Conservation (phyloP, 2,797 vertebrate species). For the Pogonophryne albipinna region DNA sequence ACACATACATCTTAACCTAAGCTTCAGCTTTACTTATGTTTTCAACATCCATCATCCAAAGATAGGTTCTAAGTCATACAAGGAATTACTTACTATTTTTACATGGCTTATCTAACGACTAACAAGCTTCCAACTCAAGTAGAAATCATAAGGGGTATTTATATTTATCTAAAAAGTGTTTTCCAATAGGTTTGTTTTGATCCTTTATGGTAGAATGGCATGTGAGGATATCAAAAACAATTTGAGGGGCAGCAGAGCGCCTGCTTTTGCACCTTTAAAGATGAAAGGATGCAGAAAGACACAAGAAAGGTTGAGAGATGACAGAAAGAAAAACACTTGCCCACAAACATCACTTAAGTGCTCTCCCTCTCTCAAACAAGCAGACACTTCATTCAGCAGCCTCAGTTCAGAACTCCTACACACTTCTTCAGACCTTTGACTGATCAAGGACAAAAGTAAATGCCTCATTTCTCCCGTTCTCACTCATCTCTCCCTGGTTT, state of each 20-base stretch:
- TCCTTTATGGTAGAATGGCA: background rate
- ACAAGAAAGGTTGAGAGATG: constrained; percentile 18
- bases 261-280: background rate
- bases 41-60: constrained; percentile 39
- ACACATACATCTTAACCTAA: constrained; percentile 48
- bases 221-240: background rate
- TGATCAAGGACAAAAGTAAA: constrained; percentile 44
- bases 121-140: background rate
- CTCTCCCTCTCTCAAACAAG: constrained; percentile 18
- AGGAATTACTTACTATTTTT: background rate
- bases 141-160: background rate
- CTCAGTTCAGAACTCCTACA: constrained; percentile 32
- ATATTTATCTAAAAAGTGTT: background rate
- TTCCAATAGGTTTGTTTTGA: background rate
- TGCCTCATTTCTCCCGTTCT: constrained; percentile 9
- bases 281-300: background rate
- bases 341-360: constrained; percentile 12
- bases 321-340: constrained; percentile 22
- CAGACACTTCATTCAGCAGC: constrained; percentile 13
- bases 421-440: constrained; percentile 25
- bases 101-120: background rate
- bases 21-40: constrained; percentile 40
- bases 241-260: background rate
- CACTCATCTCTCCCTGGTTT: constrained; percentile 6
- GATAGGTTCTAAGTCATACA: constrained; percentile 13